Evolutionary conservation across 1,140 invertebrate species (phyloP).

Genomic region (Trissolcus basalis): DNA sequence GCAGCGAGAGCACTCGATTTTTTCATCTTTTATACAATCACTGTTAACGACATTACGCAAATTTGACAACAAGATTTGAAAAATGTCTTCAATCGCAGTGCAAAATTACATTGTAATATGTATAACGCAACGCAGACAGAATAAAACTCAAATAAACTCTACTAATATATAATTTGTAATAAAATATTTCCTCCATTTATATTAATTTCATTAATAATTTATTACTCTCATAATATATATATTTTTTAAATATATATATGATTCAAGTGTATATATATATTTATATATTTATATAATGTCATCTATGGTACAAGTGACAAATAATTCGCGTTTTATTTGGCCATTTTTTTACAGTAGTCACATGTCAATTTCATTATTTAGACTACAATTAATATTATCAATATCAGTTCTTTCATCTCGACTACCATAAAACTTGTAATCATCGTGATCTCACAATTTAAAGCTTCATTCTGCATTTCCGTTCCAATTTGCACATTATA

Average conservation of each 20-base stretch:
- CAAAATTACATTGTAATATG: constrained; percentile 56
- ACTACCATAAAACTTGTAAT: constrained; percentile 68
- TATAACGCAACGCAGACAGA: constrained; percentile 63
- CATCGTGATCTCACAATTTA: constrained; percentile 73
- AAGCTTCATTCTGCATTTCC: constrained; percentile 74
- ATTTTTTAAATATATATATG: constrained; percentile 50
- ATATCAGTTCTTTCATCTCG: constrained; percentile 67
- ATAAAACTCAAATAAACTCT: constrained; percentile 74
- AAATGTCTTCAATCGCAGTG: constrained; percentile 56
- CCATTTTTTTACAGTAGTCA: constrained; percentile 76
- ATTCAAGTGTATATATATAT: constrained; percentile 34
- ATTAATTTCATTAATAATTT: constrained; percentile 78
- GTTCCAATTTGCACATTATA: constrained; percentile 63
- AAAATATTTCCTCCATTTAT: constrained; percentile 76
- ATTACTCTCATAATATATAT: constrained; percentile 75
- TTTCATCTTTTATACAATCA: constrained; percentile 53
- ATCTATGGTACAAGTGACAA: constrained; percentile 64
- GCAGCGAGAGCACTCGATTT: constrained; percentile 58
- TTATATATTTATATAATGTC: constrained; percentile 60
- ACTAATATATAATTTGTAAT: constrained; percentile 75
- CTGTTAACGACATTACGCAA: constrained; percentile 57
- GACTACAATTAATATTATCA: constrained; percentile 66
- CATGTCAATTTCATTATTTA: constrained; percentile 62
- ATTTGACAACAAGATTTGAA: constrained; percentile 60
- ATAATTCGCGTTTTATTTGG: constrained; percentile 76